Evolutionary conservation across 2,113 vertebrate genomes (phyloP).

Genomic region (Papio anubis): DNA sequence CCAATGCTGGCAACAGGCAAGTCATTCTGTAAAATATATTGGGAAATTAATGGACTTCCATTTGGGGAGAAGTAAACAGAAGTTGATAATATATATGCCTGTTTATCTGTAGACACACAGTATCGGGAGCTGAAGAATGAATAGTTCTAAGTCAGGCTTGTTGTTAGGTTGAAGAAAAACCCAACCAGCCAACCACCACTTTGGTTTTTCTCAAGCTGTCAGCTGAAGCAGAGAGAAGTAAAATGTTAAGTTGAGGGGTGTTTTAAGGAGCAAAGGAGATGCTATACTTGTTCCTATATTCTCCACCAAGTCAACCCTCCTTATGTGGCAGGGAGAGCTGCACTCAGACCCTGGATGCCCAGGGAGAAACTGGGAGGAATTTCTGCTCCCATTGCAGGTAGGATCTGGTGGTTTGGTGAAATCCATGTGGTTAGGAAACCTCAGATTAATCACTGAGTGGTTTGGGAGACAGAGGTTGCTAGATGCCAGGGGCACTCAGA

Average conservation of each 20-base stretch:
- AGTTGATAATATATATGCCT: constrained; percentile 67
- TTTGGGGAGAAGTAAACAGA: constrained; percentile 74
- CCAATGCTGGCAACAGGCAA: constrained; percentile 47
- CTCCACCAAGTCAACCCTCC: neutral
- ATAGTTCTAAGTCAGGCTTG: constrained; percentile 33
- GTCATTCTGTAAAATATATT: constrained; percentile 68
- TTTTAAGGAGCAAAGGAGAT: constrained; percentile 22
- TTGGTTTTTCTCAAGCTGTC: constrained; percentile 51
- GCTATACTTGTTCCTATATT: neutral
- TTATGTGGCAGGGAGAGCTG: neutral
- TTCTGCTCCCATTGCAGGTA: neutral
- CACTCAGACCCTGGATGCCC: neutral
- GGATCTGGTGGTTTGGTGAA: neutral
- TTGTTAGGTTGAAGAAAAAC: constrained; percentile 36
- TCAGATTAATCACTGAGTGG: neutral
- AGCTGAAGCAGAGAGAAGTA: neutral
- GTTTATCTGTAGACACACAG: constrained; percentile 66
- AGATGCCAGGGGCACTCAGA: neutral
- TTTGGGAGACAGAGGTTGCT: neutral
- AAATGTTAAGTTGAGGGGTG: neutral
- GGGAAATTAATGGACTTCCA: constrained; percentile 70
- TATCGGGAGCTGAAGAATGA: constrained; percentile 42
- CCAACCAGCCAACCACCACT: constrained; percentile 9
- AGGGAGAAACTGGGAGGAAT: neutral
- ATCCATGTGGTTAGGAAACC: neutral